Percentiles rank a stretch among this genome's conserved stretches.
phyloP scores from a whole-genome alignment of 2,113 vertebrate genomes.

The Stigmatopora argus region DNA sequence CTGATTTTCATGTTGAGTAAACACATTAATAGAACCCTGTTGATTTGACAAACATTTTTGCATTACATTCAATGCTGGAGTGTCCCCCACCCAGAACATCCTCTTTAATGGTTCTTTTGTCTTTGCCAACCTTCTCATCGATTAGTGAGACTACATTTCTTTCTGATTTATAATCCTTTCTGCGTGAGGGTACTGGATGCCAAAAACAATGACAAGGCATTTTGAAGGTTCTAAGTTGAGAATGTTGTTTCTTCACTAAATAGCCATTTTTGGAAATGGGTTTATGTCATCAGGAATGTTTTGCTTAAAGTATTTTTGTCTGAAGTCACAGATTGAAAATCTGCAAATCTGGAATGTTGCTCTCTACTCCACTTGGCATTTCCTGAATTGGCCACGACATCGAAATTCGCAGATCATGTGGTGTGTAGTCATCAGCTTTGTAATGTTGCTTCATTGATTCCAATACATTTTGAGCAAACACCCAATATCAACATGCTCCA shows the following conservation, averaged over 20 bases:
- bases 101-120: not conserved
- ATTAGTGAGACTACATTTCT: not conserved
- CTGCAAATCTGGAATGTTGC: not conserved
- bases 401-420: not conserved
- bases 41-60: not conserved
- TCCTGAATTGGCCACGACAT: not conserved
- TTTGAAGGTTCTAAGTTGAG: not conserved
- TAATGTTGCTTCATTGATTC: not conserved
- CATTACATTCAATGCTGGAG: not conserved
- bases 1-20: not conserved
- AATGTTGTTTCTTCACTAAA: not conserved
- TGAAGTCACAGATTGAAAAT: not conserved
- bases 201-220: not conserved
- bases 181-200: not conserved
- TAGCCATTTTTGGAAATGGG: slow-evolving; percentile 8
- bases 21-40: not conserved
- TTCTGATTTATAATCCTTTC: not conserved
- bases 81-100: not conserved
- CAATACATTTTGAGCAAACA: not conserved
- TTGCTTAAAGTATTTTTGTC: not conserved
- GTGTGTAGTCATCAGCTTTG: not conserved
- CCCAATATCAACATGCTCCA: slow-evolving; percentile 1
- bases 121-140: not conserved
- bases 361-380: not conserved
- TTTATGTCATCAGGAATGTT: slow-evolving; percentile 4